phyloP scores from a whole-genome alignment of 2,797 vertebrate genomes.

The Heteromormyrus szaboi region DNA sequence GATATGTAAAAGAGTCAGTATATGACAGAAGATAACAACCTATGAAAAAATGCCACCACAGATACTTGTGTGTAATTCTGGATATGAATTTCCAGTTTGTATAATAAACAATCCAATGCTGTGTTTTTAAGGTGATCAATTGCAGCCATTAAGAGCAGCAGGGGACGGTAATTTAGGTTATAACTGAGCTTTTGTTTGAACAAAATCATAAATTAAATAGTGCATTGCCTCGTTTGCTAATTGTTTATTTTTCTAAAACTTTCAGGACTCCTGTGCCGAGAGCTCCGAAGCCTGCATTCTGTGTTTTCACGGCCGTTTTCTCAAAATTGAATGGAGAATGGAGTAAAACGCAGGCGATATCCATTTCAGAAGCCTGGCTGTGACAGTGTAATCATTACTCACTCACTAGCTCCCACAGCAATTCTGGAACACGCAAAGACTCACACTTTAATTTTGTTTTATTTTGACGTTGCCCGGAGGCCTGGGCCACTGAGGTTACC shows the following conservation, averaged over 20 bases:
- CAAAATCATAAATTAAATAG: not conserved
- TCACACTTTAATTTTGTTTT: not conserved
- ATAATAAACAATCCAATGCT: not conserved
- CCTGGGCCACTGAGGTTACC: not conserved
- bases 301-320: not conserved
- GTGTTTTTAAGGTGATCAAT: not conserved
- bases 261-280: not conserved
- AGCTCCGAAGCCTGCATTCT: not conserved
- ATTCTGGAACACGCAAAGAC: not conserved
- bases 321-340: not conserved
- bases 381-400: not conserved
- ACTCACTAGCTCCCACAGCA: not conserved
- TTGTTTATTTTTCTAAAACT: not conserved
- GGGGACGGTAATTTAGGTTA: not conserved
- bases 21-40: not conserved
- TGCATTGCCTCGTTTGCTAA: not conserved
- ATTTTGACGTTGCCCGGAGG: not conserved
- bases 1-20: not conserved
- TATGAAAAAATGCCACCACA: not conserved
- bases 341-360: not conserved
- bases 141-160: not conserved
- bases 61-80: not conserved
- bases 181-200: not conserved
- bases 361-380: slow-evolving; percentile 1
- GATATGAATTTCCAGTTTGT: not conserved